Evolutionary conservation across 1,140 invertebrate genomes (phyloP).

Genomic region (Odontomachus brunneus): DNA sequence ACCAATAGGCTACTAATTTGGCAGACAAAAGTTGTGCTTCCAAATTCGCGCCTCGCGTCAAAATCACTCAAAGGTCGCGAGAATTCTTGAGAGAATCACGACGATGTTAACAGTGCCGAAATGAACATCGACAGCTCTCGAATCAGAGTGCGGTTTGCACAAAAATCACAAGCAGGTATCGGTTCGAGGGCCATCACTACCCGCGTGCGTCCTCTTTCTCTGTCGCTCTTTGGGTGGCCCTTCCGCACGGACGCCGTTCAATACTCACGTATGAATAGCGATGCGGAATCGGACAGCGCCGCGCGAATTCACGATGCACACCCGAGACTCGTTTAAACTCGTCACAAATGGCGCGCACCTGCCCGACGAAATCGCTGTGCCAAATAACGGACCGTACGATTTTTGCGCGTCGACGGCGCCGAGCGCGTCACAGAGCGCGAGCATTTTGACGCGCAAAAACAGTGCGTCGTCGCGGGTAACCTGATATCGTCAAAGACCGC

Average conservation of each 20-base stretch:
- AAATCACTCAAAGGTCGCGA: too few species aligned
- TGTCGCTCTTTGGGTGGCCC: constrained; percentile 35
- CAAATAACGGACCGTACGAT: constrained; percentile 40
- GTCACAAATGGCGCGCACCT: constrained; percentile 61
- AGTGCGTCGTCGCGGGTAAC: constrained; percentile 22
- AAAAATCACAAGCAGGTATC: constrained; percentile 43
- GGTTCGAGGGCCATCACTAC: constrained; percentile 54
- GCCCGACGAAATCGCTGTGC: constrained; percentile 35
- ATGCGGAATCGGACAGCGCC: constrained; percentile 60
- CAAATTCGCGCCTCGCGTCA: too few species aligned
- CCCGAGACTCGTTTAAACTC: constrained; percentile 68
- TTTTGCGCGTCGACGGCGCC: constrained; percentile 49
- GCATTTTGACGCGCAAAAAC: constrained; percentile 43
- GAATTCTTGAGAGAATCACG: too few species aligned
- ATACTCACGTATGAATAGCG: constrained; percentile 65
- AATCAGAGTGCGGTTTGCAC: constrained; percentile 33
- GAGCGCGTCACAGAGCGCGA: constrained; percentile 28
- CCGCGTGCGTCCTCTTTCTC: constrained; percentile 6
- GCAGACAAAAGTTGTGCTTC: too few species aligned
- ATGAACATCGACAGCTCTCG: neutral
- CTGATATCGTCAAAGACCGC: constrained; percentile 10
- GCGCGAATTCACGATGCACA: constrained; percentile 51
- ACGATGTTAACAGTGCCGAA: too few species aligned
- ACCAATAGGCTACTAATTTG: too few species aligned
- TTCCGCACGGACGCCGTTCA: constrained; percentile 51